Percentiles rank a stretch among this genome's conserved stretches.
Conservation (phyloP, 2,888 invertebrate species). For the Aphodius granarius region DNA sequence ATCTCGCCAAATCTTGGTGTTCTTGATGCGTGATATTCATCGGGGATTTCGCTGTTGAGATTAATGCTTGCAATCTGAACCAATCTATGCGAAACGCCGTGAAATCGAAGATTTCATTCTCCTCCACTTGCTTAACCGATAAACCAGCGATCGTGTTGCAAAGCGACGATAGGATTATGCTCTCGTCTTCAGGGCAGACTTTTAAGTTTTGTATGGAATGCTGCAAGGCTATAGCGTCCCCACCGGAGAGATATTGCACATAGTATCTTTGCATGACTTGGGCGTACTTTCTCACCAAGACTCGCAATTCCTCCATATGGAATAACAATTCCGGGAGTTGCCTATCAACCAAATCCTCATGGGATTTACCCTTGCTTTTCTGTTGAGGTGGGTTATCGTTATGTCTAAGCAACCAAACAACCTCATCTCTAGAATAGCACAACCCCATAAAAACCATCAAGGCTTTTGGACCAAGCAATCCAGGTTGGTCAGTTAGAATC, state of each 20-base stretch:
- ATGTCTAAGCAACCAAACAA: slow-evolving; percentile 94
- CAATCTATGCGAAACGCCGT: slow-evolving; percentile 91
- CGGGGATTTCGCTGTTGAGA: slow-evolving; percentile 81
- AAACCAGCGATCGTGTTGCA: slow-evolving; percentile 85
- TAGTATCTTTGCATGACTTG: slow-evolving; percentile 78
- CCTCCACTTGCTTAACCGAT: slow-evolving; percentile 94
- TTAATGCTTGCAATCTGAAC: slow-evolving; percentile 94
- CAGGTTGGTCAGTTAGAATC: slow-evolving; percentile 97
- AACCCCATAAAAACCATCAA: slow-evolving; percentile 95
- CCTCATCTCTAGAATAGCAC: slow-evolving; percentile 95
- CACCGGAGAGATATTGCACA: slow-evolving; percentile 94
- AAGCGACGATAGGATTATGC: slow-evolving; percentile 88
- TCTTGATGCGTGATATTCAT: slow-evolving; percentile 69
- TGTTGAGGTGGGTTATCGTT: slow-evolving; percentile 92
- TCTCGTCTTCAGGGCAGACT: slow-evolving; percentile 92
- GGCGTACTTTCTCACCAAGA: slow-evolving; percentile 84
- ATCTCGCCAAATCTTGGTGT: slow-evolving; percentile 82
- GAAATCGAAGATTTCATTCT: slow-evolving; percentile 94
- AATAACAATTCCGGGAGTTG: slow-evolving; percentile 96
- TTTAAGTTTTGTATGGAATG: slow-evolving; percentile 80
- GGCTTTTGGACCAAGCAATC: slow-evolving; percentile 95
- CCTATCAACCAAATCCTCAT: slow-evolving; percentile 93
- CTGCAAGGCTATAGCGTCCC: slow-evolving; percentile 91
- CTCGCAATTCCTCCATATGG: slow-evolving; percentile 96
- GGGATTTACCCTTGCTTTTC: slow-evolving; percentile 78